Evolutionary conservation across 2,797 vertebrate species (phyloP).

Genomic region (Chaenodraco wilsoni): DNA sequence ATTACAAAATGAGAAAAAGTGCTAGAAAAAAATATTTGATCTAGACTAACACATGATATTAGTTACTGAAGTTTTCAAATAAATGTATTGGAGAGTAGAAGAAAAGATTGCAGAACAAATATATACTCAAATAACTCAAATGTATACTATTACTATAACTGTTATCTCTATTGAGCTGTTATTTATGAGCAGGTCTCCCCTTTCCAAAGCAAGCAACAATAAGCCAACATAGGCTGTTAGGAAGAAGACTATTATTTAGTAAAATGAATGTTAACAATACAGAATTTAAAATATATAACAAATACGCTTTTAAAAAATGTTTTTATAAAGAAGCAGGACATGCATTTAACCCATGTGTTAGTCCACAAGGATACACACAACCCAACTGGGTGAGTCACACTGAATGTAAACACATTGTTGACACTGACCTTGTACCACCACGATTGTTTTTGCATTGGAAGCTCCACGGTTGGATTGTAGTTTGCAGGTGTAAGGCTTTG

Average conservation of each 20-base stretch:
- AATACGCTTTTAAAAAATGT: background rate
- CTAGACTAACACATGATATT: background rate
- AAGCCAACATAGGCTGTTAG: background rate
- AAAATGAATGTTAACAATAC: background rate
- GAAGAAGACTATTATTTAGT: no score
- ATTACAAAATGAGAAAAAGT: background rate
- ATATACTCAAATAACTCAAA: background rate
- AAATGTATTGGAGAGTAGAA: background rate
- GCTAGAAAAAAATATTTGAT: no score
- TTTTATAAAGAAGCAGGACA: background rate
- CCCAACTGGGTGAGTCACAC: background rate
- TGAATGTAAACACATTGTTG: background rate
- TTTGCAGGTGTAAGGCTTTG: constrained; percentile 62
- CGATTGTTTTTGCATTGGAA: fast-evolving
- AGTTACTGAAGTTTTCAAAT: background rate
- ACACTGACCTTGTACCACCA: constrained; percentile 74
- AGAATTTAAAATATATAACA: background rate
- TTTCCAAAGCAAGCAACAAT: background rate
- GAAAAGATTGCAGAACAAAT: background rate
- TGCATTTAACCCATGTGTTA: background rate
- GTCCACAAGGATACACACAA: background rate
- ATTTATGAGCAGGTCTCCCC: no score
- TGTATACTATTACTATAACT: background rate
- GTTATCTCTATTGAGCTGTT: no score
- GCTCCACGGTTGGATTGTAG: constrained; percentile 65